These are phyloP conservation scores for Alcis repandata DNA, from an alignment of 2,888 invertebrate species.

Conservation along the genomic window DNA sequence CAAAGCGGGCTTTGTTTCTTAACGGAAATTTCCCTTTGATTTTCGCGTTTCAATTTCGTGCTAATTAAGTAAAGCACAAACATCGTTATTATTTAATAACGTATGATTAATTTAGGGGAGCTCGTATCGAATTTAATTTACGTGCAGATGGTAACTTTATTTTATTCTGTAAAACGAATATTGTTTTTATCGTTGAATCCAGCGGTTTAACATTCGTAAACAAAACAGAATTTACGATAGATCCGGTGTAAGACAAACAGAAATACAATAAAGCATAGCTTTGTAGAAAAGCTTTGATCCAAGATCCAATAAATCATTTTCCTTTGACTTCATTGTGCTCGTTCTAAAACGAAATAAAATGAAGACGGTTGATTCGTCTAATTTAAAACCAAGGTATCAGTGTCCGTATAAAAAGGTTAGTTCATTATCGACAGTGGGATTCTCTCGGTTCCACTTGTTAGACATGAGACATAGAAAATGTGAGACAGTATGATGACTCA, in stretches of 20 bases:
- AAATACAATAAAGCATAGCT: conserved; percentile 10
- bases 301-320: conserved; percentile 22
- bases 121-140: conserved; percentile 12
- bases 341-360: conserved; percentile 34
- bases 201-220: not conserved
- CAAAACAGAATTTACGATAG: not conserved
- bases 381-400: conserved; percentile 67
- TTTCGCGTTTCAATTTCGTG: conserved; percentile 17
- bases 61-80: conserved; percentile 10
- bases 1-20: conserved; percentile 18
- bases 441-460: conserved; percentile 79
- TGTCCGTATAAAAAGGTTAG: conserved; percentile 70
- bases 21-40: conserved; percentile 13
- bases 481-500: conserved; percentile 6
- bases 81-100: conserved; percentile 9
- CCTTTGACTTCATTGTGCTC: conserved; percentile 36
- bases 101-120: conserved; percentile 10
- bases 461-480: conserved; percentile 38
- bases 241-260: not conserved
- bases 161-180: not conserved
- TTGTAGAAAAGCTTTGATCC: conserved; percentile 21
- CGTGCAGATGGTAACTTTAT: not conserved
- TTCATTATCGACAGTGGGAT: conserved; percentile 80
- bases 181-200: conserved; percentile 1
- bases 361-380: conserved; percentile 43